Evolutionary conservation across 2,113 vertebrate genomes (phyloP).

Genomic region (Thunnus thynnus): DNA sequence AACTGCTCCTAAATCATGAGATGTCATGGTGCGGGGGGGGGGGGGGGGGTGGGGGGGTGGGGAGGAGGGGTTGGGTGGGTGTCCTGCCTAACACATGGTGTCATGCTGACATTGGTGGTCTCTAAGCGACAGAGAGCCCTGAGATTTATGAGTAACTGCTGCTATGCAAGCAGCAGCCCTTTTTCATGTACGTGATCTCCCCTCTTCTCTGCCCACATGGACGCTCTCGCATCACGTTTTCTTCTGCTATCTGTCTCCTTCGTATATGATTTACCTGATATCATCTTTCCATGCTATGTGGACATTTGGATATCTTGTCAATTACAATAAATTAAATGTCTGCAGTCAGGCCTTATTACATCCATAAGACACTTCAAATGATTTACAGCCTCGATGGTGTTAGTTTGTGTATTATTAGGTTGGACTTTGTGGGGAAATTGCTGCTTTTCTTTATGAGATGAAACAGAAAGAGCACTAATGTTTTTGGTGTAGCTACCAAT

Average conservation of each 20-base stretch:
- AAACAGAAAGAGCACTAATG: too few relatives aligned
- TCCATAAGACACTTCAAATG: neutral
- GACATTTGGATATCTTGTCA: neutral
- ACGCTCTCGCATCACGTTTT: neutral
- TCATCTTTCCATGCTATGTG: too few relatives aligned
- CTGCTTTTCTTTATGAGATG: neutral
- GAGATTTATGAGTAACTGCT: constrained; percentile 60
- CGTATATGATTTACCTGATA: neutral
- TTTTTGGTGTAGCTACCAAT: neutral
- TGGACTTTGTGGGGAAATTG: neutral
- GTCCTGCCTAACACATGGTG: constrained; percentile 1
- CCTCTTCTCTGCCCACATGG: neutral
- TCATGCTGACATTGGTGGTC: constrained; percentile 41
- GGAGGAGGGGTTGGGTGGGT: too few relatives aligned
- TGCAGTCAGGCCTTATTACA: too few relatives aligned
- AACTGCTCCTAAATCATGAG: constrained; percentile 60
- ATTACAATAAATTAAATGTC: neutral
- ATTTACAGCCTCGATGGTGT: neutral
- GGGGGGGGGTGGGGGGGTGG: neutral
- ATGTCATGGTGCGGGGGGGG: neutral
- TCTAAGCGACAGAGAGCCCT: constrained; percentile 24
- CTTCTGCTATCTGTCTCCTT: neutral
- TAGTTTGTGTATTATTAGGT: neutral
- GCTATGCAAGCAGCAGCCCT: constrained; percentile 9
- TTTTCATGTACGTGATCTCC: constrained; percentile 24